Evolutionary conservation across 1,140 invertebrate species (phyloP).

Genomic region (Rhysida immarginata): DNA sequence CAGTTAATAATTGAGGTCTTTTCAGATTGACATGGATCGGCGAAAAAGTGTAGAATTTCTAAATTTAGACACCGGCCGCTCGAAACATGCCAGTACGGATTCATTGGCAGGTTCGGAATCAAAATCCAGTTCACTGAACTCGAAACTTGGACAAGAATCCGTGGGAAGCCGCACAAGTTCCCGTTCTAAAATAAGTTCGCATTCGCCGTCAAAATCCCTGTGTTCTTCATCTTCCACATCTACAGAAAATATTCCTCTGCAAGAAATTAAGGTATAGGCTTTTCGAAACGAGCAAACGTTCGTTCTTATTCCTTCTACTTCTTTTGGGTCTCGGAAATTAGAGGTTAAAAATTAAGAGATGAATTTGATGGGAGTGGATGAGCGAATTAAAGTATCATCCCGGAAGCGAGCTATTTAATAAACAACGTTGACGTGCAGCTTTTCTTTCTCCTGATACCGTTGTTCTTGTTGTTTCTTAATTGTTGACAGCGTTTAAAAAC

Average conservation of each 20-base stretch:
- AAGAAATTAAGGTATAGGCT: constrained; percentile 22
- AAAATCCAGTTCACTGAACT: constrained; percentile 66
- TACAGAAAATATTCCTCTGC: constrained; percentile 24
- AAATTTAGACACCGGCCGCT: background rate
- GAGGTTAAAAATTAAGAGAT: no score
- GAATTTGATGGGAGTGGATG: no score
- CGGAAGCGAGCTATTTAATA: no score
- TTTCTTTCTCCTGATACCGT: no score
- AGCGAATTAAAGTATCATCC: no score
- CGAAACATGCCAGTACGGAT: constrained; percentile 28
- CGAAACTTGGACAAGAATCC: constrained; percentile 57
- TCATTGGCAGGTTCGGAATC: constrained; percentile 55
- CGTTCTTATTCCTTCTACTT: no score
- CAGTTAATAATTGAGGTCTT: no score
- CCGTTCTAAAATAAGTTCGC: constrained; percentile 3
- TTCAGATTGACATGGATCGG: background rate
- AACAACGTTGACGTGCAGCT: no score
- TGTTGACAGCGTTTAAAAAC: no score
- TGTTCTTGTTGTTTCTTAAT: no score
- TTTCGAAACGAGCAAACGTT: no score
- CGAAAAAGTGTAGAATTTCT: background rate
- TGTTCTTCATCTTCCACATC: constrained; percentile 29
- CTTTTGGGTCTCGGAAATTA: no score
- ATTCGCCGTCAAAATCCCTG: constrained; percentile 29
- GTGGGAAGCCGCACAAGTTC: constrained; percentile 34